These are phyloP conservation scores for Drosophila trapezifrons DNA, from an alignment of 1,140 invertebrate genomes.

Conservation along the genomic window DNA sequence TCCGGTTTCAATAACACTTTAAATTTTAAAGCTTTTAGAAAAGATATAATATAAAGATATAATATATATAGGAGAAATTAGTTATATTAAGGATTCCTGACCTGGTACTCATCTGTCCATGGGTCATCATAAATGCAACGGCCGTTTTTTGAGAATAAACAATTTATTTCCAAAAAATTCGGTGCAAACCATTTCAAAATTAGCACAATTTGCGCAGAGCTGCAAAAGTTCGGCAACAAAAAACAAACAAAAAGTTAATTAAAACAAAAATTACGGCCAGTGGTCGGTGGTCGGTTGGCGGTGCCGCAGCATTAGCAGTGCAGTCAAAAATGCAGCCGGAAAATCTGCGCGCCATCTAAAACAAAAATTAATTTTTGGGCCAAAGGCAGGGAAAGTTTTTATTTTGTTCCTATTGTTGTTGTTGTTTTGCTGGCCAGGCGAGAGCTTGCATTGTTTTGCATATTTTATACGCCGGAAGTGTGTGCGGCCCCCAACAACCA, in stretches of 20 bases:
- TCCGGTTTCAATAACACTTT: not conserved
- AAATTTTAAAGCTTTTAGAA: not conserved
- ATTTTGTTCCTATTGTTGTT: slow-evolving; percentile 39
- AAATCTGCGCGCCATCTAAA: slow-evolving; percentile 70
- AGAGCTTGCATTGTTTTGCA: slow-evolving; percentile 80
- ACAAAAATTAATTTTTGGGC: slow-evolving; percentile 75
- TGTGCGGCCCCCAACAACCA: slow-evolving; percentile 38
- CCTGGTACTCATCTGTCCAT: not conserved
- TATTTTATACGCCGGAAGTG: slow-evolving; percentile 79
- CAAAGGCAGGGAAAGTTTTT: slow-evolving; percentile 59
- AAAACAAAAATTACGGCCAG: slow-evolving; percentile 69
- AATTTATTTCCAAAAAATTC: slow-evolving; percentile 34
- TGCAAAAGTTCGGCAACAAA: slow-evolving; percentile 45
- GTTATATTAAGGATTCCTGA: not conserved
- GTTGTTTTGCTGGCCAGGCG: slow-evolving; percentile 45
- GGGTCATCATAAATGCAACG: not conserved
- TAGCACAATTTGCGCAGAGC: slow-evolving; percentile 47
- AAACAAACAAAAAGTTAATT: slow-evolving; percentile 62
- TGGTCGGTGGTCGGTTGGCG: slow-evolving; percentile 29
- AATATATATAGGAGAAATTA: too few species aligned
- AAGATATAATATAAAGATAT: too few species aligned
- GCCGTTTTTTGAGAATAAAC: slow-evolving; percentile 14
- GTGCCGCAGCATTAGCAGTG: slow-evolving; percentile 72
- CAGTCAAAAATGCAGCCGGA: slow-evolving; percentile 60
- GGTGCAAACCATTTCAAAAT: slow-evolving; percentile 38